Percentiles rank a stretch among this genome's conserved stretches.
Conservation (phyloP, 2,113 vertebrate genomes). For the Dendropsophus ebraccatus region DNA sequence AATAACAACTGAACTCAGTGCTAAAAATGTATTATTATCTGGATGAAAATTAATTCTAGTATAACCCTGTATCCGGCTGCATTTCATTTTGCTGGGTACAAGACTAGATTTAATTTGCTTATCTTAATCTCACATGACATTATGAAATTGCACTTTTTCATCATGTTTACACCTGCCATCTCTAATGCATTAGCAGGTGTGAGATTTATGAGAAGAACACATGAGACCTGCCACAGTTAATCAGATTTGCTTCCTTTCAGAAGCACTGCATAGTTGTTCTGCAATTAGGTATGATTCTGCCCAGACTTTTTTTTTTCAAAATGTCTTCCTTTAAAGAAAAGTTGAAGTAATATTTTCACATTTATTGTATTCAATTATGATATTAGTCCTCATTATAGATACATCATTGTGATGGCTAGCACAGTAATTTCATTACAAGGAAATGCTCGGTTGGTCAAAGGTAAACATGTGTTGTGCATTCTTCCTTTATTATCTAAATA, state of each 20-base stretch:
- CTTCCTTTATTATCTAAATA: conserved; percentile 27
- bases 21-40: background rate
- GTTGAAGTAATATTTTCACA: conserved; percentile 37
- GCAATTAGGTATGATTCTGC: conserved; percentile 63
- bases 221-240: conserved; percentile 71
- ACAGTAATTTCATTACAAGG: conserved; percentile 57
- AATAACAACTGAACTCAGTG: background rate
- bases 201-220: conserved; percentile 69
- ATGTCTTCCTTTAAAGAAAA: conserved; percentile 53
- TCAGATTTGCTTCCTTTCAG: conserved; percentile 73
- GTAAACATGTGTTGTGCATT: background rate
- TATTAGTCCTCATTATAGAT: conserved; percentile 53
- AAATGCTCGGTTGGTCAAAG: background rate
- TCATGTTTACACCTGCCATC: conserved; percentile 66
- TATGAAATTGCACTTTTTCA: conserved; percentile 65
- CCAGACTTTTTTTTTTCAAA: conserved; percentile 63
- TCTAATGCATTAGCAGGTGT: conserved; percentile 67
- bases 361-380: conserved; percentile 55
- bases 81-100: conserved; percentile 38
- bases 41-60: background rate
- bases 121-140: conserved; percentile 60
- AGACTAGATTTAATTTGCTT: conserved; percentile 59
- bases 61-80: conserved; percentile 22
- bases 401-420: conserved; percentile 48
- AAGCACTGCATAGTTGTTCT: conserved; percentile 62